Base-by-base conservation (phyloP, 2,113 vertebrate genomes). In the Lepus europaeus region DNA sequence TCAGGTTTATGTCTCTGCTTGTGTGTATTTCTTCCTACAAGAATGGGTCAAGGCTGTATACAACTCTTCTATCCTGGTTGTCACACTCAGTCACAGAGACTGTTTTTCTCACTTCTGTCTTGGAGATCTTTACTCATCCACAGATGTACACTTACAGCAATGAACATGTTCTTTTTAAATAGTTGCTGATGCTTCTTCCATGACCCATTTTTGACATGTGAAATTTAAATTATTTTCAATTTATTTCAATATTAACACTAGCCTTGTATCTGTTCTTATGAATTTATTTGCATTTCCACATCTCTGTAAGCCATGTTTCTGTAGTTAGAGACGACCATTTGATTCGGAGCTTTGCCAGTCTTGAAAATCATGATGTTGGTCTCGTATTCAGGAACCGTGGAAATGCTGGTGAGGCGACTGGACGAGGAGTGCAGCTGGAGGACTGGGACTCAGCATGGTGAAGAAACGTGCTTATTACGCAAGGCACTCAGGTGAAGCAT, bases 61-160 rank as follows among this genome's bases (percentile, higher is more conserved):
- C 87, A 45, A 95, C 11, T 85, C 76, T 87, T 88, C 8, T 80
- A 68, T 80, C n/a, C 74, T 51, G 23, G 70, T 45, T 53, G 66
- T 78, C 85, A 84, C n/a, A 80, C 25, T 68, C 11, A 39, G 0
- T 53, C 23, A 63, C 51, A 31, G 80, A 19, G 19, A 59, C 25
- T 6, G 2, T 90, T 74, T 78, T 89, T 13, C 49, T 96, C 29
- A 33, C 9, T 84, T 85, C 27, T 70, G 2, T 69, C 70, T 10
- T 29, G 31, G 27, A 91, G 53, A 79, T 80, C 1, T 64, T 87
- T 91, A 69, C 29, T 82, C 23, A n/a, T 59, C 45, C 31, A 7
- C 59, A 96, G 69, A 95, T 45, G 45, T 33, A 20, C 0, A 45
- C 10, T 19, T 51, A 53, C 4, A 39, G 9, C 8, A 76, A 14